Evolutionary conservation across 2,113 vertebrate species (phyloP), one percentile per base, ranked within the genome.

Genomic region (Tamias sibiricus): DNA sequence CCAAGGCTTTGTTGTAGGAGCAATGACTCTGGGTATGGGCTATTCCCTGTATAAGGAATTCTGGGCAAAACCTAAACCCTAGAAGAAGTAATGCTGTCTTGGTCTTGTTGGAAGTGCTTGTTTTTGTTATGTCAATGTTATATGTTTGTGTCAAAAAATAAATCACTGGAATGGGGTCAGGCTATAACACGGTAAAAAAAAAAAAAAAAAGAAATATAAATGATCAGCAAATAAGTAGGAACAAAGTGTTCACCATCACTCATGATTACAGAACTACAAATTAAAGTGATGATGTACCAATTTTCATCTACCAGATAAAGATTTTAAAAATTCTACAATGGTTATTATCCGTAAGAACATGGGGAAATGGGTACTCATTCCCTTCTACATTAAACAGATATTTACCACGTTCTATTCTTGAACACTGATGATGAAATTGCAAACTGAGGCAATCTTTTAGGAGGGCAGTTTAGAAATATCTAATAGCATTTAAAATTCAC

Each of bases 191-290:
- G n/a, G n/a, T n/a, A n/a, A n/a, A n/a, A n/a, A n/a, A n/a, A n/a
- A n/a, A n/a, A n/a, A n/a, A n/a, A 80, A 85, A 88, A 93, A 44
- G 83, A 69, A 74, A 68, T 66, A 40, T 30, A 93, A 82, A 62
- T 59, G 40, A 24, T 40, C 54, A 82, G 35, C 44, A 76, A 87
- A 17, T 57, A 62, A 68, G 22, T 59, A 62, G 17, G 54, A 77
- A 81, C 40, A 71, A 24, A 44, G 17, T 54, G 49, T 69, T 68
- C 52, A 49, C 13, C 35, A 32, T 75, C 20, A 32, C 26, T 74
- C 19, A 14, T 84, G 82, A 88, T 84, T 80, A 40, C 4, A 81
- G 40, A 81, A 85, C 49, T 79, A 20, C 14, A 35, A 71, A 49
- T 64, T 80, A 64, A 62, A 80, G 14, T 47, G 54, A 52, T n/a